Percentiles rank a stretch among this genome's conserved stretches.
phyloP scores from a whole-genome alignment of 1,140 invertebrate species.

The Micrasema minimum region DNA sequence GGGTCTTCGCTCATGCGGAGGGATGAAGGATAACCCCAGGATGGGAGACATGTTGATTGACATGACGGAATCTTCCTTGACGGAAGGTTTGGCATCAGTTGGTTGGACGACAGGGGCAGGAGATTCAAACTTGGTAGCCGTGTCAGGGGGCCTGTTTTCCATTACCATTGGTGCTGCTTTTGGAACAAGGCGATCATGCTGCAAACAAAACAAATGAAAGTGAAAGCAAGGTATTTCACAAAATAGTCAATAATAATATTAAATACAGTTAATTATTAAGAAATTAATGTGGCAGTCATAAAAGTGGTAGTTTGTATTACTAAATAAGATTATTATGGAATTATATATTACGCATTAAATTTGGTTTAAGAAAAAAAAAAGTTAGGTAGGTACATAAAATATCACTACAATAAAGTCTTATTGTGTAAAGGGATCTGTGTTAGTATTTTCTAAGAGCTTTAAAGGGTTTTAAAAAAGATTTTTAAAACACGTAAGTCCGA shows the following conservation, averaged over 20 bases:
- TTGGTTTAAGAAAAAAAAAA: no score
- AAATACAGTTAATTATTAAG: neutral
- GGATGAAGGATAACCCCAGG: conserved; percentile 46
- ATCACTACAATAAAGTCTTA: no score
- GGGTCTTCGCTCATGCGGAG: conserved; percentile 42
- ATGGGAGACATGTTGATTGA: conserved; percentile 47
- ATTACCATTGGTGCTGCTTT: conserved; percentile 37
- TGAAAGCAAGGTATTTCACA: neutral
- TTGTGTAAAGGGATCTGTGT: no score
- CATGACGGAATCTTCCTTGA: conserved; percentile 46
- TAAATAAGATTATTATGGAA: no score
- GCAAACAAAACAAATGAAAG: no score
- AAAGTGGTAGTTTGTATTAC: no score
- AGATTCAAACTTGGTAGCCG: neutral
- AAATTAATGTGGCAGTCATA: no score
- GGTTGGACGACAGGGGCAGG: neutral
- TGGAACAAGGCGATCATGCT: conserved; percentile 50
- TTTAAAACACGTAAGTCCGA: no score
- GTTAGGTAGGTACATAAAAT: no score
- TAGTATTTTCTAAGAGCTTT: no score
- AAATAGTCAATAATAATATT: neutral
- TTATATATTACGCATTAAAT: no score
- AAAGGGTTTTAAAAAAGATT: no score
- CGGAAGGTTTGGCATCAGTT: conserved; percentile 16
- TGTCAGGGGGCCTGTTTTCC: neutral